Percentiles rank a stretch among this genome's conserved stretches.
Evolutionary conservation across 2,888 invertebrate species (phyloP).

Genomic region (Itoplectis maculator): DNA sequence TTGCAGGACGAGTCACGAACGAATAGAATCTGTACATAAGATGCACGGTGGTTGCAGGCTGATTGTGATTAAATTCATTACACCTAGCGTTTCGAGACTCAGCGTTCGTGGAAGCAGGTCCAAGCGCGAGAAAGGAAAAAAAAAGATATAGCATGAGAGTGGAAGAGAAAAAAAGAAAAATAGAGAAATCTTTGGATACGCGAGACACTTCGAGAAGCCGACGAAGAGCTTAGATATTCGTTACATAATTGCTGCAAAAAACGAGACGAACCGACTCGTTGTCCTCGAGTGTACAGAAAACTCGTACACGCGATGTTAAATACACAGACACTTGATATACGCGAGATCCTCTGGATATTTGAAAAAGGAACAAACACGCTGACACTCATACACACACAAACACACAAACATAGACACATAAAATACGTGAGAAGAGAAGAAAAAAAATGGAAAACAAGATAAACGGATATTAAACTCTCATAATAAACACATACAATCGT

Average conservation of each 20-base stretch:
- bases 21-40: constrained; percentile 57
- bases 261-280: constrained; percentile 62
- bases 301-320: constrained; percentile 21
- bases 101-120: constrained; percentile 3
- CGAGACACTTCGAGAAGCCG: constrained; percentile 76
- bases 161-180: not conserved
- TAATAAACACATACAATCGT: constrained; percentile 58
- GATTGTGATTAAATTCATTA: constrained; percentile 42
- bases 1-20: constrained; percentile 44
- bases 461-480: constrained; percentile 51
- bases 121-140: not conserved
- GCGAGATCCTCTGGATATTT: constrained; percentile 54
- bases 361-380: constrained; percentile 61
- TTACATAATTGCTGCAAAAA: constrained; percentile 50
- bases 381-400: constrained; percentile 58
- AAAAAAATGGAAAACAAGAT: constrained; percentile 5
- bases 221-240: constrained; percentile 78
- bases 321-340: constrained; percentile 28
- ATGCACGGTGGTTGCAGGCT: constrained; percentile 42
- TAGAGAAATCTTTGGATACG: constrained; percentile 54
- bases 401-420: constrained; percentile 21
- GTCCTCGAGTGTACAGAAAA: constrained; percentile 79
- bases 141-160: not conserved
- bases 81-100: constrained; percentile 1
- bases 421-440: not conserved